phyloP scores from a whole-genome alignment of 2,113 vertebrate genomes.

The Silurus meridionalis region DNA sequence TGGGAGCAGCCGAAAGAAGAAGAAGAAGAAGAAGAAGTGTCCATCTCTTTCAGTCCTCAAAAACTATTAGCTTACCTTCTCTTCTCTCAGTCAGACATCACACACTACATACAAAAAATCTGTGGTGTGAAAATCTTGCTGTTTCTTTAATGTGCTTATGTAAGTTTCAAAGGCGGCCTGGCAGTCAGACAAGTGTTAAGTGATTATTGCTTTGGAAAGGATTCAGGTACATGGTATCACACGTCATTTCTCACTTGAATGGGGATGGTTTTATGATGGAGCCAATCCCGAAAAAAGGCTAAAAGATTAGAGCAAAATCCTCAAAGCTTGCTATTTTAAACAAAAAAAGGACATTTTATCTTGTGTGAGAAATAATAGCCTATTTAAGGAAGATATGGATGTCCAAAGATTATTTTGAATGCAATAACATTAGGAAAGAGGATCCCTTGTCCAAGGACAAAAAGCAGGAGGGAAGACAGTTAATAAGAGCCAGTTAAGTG shows the following conservation, averaged over 20 bases:
- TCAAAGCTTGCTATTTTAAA: constrained; percentile 4
- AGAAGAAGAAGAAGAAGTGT: no score
- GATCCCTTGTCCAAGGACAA: not conserved
- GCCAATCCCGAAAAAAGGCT: not conserved
- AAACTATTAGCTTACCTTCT: constrained; percentile 10
- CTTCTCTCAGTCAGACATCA: not conserved
- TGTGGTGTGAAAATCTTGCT: constrained; percentile 44
- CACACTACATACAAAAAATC: constrained; percentile 29
- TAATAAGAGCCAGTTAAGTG: not conserved
- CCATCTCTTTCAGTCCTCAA: constrained; percentile 1
- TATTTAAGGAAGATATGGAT: not conserved
- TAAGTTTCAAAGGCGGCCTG: constrained; percentile 45
- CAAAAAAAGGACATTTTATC: constrained; percentile 8
- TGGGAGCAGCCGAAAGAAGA: no score
- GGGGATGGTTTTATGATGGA: constrained; percentile 30
- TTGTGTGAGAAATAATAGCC: not conserved
- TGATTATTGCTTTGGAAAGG: constrained; percentile 42
- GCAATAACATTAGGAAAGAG: not conserved
- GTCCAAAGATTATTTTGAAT: not conserved
- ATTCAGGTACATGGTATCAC: constrained; percentile 34
- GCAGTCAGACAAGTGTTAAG: constrained; percentile 41
- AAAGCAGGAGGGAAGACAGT: not conserved
- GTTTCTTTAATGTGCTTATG: constrained; percentile 44
- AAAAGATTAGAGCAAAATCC: not conserved
- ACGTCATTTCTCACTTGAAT: constrained; percentile 36